phyloP scores from a whole-genome alignment of 2,888 invertebrate genomes.

The Antitype chi region DNA sequence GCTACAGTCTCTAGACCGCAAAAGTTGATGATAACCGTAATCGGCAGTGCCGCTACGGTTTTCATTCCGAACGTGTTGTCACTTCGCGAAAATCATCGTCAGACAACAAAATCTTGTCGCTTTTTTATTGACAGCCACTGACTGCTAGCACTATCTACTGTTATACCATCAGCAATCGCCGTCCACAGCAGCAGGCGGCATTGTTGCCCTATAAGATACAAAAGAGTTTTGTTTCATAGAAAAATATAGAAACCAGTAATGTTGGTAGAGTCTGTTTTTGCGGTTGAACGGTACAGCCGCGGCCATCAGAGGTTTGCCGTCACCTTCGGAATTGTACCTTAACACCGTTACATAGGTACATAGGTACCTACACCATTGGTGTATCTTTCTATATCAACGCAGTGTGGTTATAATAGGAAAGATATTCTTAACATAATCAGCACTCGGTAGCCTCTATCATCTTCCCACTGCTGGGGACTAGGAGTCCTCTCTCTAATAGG shows the following conservation, averaged over 20 bases:
- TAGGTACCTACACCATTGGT: background rate
- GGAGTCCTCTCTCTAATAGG: background rate
- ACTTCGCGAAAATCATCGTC: background rate
- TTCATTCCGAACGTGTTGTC: background rate
- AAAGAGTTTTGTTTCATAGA: background rate
- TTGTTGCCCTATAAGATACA: background rate
- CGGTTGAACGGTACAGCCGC: background rate
- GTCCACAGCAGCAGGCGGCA: background rate
- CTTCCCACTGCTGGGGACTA: background rate
- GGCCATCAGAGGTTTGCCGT: constrained; percentile 2
- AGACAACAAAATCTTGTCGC: background rate
- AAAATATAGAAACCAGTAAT: background rate
- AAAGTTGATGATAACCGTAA: background rate
- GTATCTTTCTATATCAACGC: background rate
- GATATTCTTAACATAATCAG: background rate
- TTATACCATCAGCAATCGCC: background rate
- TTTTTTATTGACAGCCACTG: background rate
- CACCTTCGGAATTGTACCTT: background rate
- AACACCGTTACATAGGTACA: background rate
- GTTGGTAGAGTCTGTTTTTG: background rate
- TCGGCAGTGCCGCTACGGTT: background rate
- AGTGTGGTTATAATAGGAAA: background rate
- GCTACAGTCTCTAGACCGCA: background rate
- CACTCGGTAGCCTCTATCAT: no score
- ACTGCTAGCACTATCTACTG: background rate